Percentiles rank a stretch among this genome's conserved stretches.
phyloP scores from a whole-genome alignment of 2,888 invertebrate species.

The Polydrusus tereticollis region DNA sequence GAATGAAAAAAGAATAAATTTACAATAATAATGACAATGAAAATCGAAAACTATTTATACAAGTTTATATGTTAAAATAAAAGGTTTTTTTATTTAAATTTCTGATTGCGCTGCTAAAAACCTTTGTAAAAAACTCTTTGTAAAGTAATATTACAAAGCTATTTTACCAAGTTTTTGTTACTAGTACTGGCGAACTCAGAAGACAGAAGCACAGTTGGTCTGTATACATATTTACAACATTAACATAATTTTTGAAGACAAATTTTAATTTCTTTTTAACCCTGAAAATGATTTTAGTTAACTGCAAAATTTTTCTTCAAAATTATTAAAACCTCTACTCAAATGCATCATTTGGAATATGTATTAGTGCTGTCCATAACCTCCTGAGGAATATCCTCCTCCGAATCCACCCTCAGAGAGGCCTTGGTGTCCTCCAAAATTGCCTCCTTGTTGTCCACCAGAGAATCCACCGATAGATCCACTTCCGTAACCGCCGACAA shows the following conservation, averaged over 20 bases:
- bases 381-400: constrained; percentile 39
- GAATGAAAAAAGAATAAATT: not conserved
- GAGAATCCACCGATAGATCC: constrained; percentile 34
- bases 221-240: too few species aligned
- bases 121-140: constrained; percentile 43
- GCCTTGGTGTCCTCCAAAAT: constrained; percentile 50
- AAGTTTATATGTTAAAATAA: not conserved
- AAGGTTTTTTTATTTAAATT: not conserved
- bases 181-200: not conserved
- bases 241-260: not conserved
- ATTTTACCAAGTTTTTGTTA: constrained; percentile 42
- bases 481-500: constrained; percentile 48
- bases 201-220: not conserved
- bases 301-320: not conserved
- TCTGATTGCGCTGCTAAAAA: constrained; percentile 16
- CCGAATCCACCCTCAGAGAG: constrained; percentile 45
- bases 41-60: not conserved
- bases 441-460: too few species aligned
- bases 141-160: constrained; percentile 25
- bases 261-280: not conserved
- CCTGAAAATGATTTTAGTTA: too few species aligned
- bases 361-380: constrained; percentile 52
- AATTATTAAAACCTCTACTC: not conserved
- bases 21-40: not conserved
- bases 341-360: not conserved